These are phyloP conservation scores for Lepidochrysops patricia DNA, from an alignment of 2,888 invertebrate genomes.

Conservation along the genomic window DNA sequence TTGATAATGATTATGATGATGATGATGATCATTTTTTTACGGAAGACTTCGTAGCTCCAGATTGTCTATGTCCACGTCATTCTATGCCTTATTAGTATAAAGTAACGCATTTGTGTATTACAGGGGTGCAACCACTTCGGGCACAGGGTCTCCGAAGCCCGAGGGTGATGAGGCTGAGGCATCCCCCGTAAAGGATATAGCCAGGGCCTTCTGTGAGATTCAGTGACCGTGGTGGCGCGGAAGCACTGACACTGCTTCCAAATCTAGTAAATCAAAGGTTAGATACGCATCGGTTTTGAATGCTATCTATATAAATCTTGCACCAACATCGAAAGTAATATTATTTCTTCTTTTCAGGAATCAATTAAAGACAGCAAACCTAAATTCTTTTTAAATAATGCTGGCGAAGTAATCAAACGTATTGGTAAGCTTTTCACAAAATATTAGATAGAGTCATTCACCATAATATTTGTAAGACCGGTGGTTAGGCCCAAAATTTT, in stretches of 20 bases:
- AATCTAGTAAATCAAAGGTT: constrained; percentile 70
- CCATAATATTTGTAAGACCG: no score
- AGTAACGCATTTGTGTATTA: not conserved
- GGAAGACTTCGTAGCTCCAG: no score
- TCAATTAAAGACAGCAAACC: constrained; percentile 62
- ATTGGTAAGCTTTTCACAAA: constrained; percentile 42
- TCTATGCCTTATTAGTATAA: no score
- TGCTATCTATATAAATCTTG: no score
- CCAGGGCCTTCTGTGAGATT: constrained; percentile 72
- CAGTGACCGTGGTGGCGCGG: constrained; percentile 77
- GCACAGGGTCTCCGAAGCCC: constrained; percentile 50
- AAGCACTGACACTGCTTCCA: constrained; percentile 72
- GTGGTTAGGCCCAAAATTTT: no score
- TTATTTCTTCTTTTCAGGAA: constrained; percentile 51
- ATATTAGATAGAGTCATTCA: no score
- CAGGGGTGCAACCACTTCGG: constrained; percentile 51
- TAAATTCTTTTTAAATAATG: constrained; percentile 68
- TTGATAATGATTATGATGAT: not conserved
- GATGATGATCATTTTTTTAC: no score
- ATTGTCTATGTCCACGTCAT: no score
- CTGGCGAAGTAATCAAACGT: constrained; percentile 67
- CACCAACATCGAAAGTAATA: no score
- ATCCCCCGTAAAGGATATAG: constrained; percentile 66
- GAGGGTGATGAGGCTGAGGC: constrained; percentile 50
- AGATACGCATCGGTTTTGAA: not conserved